A percentile compares a stretch with the other conserved stretches of the same genome.
Evolutionary conservation across 2,113 vertebrate genomes (phyloP).

Genomic region (Myxocyprinus asiaticus): DNA sequence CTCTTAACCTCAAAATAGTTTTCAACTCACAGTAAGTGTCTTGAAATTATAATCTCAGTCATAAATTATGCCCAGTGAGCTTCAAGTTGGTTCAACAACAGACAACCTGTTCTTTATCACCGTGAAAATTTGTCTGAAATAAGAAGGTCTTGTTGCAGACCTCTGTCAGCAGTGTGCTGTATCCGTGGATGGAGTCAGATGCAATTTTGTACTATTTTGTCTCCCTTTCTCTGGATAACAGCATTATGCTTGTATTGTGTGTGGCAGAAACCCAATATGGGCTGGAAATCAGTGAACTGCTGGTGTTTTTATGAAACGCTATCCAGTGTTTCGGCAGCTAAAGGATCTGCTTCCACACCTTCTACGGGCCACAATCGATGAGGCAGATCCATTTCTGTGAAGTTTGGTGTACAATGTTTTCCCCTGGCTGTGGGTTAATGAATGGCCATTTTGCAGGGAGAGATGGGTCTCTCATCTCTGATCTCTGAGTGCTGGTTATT

Average conservation of each 20-base stretch:
- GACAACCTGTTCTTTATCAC: background rate
- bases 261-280: slow-evolving; percentile 65
- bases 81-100: background rate
- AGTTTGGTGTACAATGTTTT: slow-evolving; percentile 60
- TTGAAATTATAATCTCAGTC: background rate
- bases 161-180: too few relatives aligned
- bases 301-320: slow-evolving; percentile 64
- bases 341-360: slow-evolving; percentile 66
- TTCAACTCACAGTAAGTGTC: background rate
- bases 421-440: slow-evolving; percentile 62
- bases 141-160: background rate
- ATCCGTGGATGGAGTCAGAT: slow-evolving; percentile 25
- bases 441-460: slow-evolving; percentile 63
- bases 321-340: slow-evolving; percentile 62
- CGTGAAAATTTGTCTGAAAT: slow-evolving; percentile 4
- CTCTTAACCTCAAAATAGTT: slow-evolving; percentile 25
- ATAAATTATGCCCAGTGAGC: background rate
- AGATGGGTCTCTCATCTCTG: slow-evolving; percentile 58
- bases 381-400: slow-evolving; percentile 67
- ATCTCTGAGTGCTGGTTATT: slow-evolving; percentile 41
- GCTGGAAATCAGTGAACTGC: slow-evolving; percentile 43
- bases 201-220: background rate
- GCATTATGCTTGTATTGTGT: slow-evolving; percentile 45
- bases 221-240: slow-evolving; percentile 12
- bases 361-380: slow-evolving; percentile 60